Conservation (phyloP, 2,797 vertebrate genomes). For the Poecilia gillii region DNA sequence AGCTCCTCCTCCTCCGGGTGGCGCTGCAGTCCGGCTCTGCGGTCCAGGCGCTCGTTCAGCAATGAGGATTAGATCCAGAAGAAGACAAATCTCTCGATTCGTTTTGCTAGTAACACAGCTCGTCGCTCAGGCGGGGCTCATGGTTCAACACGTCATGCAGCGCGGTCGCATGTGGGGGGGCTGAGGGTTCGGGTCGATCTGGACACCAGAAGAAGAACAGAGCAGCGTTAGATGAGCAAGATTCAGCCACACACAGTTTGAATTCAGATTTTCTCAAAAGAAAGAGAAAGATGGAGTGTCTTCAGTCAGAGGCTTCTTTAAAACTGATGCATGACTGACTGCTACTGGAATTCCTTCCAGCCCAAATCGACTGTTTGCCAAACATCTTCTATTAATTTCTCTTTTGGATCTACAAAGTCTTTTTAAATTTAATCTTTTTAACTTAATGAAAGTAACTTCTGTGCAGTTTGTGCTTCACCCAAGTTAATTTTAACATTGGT, state of each 20-base stretch:
- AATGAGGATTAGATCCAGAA: conserved; percentile 71
- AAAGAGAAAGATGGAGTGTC: background rate
- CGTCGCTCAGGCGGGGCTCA: conserved; percentile 60
- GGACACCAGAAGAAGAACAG: conserved; percentile 14
- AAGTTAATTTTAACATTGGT: too few relatives aligned
- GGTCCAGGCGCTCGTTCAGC: conserved; percentile 54
- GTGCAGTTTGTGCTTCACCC: too few relatives aligned
- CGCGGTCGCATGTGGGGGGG: conserved; percentile 83
- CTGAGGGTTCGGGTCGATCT: conserved; percentile 93
- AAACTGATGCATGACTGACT: too few relatives aligned
- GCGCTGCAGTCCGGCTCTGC: conserved; percentile 46
- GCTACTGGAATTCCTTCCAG: too few relatives aligned
- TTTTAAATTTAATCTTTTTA: background rate
- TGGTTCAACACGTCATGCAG: conserved; percentile 95
- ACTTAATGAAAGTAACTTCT: background rate
- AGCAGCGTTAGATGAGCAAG: background rate
- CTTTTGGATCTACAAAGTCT: too few relatives aligned
- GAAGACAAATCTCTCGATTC: conserved; percentile 78
- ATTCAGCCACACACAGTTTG: background rate
- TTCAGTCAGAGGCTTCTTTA: too few relatives aligned
- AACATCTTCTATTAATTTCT: too few relatives aligned
- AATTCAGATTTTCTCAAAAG: background rate
- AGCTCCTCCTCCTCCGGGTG: conserved; percentile 51
- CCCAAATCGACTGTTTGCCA: too few relatives aligned
- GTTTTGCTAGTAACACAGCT: conserved; percentile 54